These are phyloP conservation scores for Netelia virgata DNA, from an alignment of 2,888 invertebrate genomes.

Conservation along the genomic window DNA sequence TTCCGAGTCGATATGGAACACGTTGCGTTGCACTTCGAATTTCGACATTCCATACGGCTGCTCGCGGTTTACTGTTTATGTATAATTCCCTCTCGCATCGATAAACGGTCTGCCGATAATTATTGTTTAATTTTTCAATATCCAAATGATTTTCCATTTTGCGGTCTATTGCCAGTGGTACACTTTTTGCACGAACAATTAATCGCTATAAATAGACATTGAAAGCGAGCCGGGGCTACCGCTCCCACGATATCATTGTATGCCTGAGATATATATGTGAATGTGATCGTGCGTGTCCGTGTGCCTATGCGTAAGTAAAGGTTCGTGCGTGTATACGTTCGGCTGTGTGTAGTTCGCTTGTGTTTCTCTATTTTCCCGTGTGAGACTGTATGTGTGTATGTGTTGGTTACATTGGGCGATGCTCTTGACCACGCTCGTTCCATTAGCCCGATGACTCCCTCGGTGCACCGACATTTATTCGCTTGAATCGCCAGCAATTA, in stretches of 20 bases:
- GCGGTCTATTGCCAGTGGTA: slow-evolving; percentile 28
- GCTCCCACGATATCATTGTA: slow-evolving; percentile 14
- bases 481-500: slow-evolving; percentile 75
- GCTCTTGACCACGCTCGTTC: slow-evolving; percentile 54
- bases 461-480: slow-evolving; percentile 72
- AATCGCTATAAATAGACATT: slow-evolving; percentile 51
- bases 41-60: slow-evolving; percentile 31
- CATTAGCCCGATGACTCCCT: slow-evolving; percentile 64
- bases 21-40: slow-evolving; percentile 45
- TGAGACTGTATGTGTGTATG: background rate
- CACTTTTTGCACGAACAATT: slow-evolving; percentile 53
- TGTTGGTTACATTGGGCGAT: slow-evolving; percentile 24
- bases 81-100: slow-evolving; percentile 55
- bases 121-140: slow-evolving; percentile 68
- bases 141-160: slow-evolving; percentile 66
- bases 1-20: slow-evolving; percentile 20
- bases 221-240: slow-evolving; percentile 13
- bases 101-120: slow-evolving; percentile 57
- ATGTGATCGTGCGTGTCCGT: background rate
- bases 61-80: slow-evolving; percentile 39
- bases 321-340: too few relatives aligned
- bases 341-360: background rate
- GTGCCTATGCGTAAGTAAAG: too few relatives aligned
- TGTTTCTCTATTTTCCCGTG: background rate
- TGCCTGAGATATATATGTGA: background rate